A percentile compares a stretch with the other conserved stretches of the same genome.
Conservation (phyloP, 2,797 vertebrate genomes). For the Chelon auratus region DNA sequence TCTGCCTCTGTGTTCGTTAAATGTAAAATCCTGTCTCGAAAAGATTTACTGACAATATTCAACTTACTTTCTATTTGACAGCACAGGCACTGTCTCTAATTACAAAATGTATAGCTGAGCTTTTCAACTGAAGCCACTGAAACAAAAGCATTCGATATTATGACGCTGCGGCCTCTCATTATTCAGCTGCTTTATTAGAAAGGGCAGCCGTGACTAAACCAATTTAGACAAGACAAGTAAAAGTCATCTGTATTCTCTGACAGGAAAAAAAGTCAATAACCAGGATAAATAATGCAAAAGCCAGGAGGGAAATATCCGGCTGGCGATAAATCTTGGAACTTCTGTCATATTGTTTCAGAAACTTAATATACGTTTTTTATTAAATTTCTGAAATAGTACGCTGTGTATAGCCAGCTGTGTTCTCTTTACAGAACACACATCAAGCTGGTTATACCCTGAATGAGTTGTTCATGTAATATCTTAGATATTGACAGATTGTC, state of each 20-base stretch:
- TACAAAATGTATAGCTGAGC: slow-evolving; percentile 31
- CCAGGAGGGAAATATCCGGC: slow-evolving; percentile 55
- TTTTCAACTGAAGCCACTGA: slow-evolving; percentile 16
- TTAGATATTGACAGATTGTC: background rate
- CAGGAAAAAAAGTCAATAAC: slow-evolving; percentile 63
- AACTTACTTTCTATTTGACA: slow-evolving; percentile 40
- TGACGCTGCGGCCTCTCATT: slow-evolving; percentile 42
- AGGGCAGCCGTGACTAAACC: slow-evolving; percentile 53
- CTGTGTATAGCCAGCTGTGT: slow-evolving; percentile 15
- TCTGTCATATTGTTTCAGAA: slow-evolving; percentile 46
- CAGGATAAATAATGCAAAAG: slow-evolving; percentile 40
- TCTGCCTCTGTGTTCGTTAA: slow-evolving; percentile 23
- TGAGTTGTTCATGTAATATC: background rate
- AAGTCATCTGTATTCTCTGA: slow-evolving; percentile 57
- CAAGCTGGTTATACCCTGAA: background rate
- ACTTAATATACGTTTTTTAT: slow-evolving; percentile 39
- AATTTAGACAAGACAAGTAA: slow-evolving; percentile 57
- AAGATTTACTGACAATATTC: slow-evolving; percentile 30
- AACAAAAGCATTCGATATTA: slow-evolving; percentile 58
- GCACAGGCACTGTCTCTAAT: slow-evolving; percentile 29
- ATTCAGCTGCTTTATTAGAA: slow-evolving; percentile 52
- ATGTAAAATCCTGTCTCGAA: slow-evolving; percentile 21
- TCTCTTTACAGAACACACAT: slow-evolving; percentile 34
- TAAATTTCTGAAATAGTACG: slow-evolving; percentile 23
- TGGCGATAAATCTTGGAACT: slow-evolving; percentile 41